Percentiles rank a stretch among this genome's conserved stretches.
These are phyloP conservation scores for Cheilosia soror DNA, from an alignment of 2,888 invertebrate species.

Conservation along the genomic window DNA sequence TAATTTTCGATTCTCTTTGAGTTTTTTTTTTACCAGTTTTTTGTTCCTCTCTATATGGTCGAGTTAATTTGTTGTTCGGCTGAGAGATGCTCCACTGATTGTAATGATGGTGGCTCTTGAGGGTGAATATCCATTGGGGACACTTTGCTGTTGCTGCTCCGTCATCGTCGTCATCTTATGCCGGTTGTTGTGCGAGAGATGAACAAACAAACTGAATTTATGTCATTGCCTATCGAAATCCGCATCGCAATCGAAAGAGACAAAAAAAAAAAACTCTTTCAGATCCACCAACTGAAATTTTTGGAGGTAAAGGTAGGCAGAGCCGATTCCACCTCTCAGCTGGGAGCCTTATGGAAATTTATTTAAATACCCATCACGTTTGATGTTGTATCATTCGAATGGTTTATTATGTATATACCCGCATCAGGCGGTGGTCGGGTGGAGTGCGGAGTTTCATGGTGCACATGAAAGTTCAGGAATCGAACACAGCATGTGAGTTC, in stretches of 20 bases:
- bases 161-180: conserved; percentile 55
- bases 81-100: conserved; percentile 66
- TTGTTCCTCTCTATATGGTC: conserved; percentile 28
- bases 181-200: conserved; percentile 27
- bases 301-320: conserved; percentile 46
- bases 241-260: conserved; percentile 43
- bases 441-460: conserved; percentile 26
- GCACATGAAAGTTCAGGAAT: conserved; percentile 52
- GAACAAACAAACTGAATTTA: conserved; percentile 72
- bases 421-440: conserved; percentile 62
- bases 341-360: conserved; percentile 75
- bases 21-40: conserved; percentile 20
- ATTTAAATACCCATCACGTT: conserved; percentile 75
- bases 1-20: conserved; percentile 75
- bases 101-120: conserved; percentile 36
- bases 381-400: conserved; percentile 74
- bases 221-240: conserved; percentile 69
- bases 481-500: conserved; percentile 68
- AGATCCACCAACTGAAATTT: conserved; percentile 33
- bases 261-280: neutral
- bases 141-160: conserved; percentile 57
- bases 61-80: conserved; percentile 73
- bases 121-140: conserved; percentile 63
- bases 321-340: conserved; percentile 64
- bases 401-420: conserved; percentile 68